Conservation (phyloP, 64 coral and sea anemone species). For the Actinia equina region DNA sequence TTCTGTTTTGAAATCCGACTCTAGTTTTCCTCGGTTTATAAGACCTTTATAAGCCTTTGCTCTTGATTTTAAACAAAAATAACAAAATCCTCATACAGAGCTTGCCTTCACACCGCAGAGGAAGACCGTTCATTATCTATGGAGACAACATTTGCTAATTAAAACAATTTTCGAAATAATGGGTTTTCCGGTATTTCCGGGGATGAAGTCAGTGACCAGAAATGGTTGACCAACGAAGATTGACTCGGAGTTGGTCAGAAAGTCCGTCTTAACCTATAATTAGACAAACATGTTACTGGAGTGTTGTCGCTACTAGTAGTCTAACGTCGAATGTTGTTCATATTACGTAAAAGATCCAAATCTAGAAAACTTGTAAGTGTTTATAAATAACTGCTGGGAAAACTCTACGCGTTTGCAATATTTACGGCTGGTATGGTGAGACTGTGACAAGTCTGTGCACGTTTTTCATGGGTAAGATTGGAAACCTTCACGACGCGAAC, state of each 20-base stretch:
- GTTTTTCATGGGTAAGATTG: not conserved
- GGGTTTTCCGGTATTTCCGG: constrained; percentile 26
- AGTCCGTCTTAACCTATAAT: not conserved
- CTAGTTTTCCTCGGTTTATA: not conserved
- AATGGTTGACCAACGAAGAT: not conserved
- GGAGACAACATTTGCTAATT: constrained; percentile 15
- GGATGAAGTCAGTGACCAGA: constrained; percentile 7
- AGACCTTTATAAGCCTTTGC: not conserved
- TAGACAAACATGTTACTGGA: not conserved
- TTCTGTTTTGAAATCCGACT: not conserved
- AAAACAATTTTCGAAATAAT: constrained; percentile 20
- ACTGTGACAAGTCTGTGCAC: constrained; percentile 2
- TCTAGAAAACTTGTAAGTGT: constrained; percentile 19
- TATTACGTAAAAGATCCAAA: constrained; percentile 16
- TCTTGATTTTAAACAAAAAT: not conserved
- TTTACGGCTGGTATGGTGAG: not conserved
- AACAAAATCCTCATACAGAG: not conserved
- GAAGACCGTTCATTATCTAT: not conserved
- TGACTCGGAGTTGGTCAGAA: not conserved
- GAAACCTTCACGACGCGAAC: not conserved
- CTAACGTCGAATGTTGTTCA: not conserved
- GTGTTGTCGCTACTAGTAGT: not conserved
- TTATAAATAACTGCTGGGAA: constrained; percentile 20
- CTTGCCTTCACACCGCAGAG: not conserved
- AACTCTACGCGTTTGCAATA: not conserved